A percentile compares a stretch with the other conserved stretches of the same genome.
phyloP scores from a whole-genome alignment of 2,888 invertebrate species.

The Graphium colonna region DNA sequence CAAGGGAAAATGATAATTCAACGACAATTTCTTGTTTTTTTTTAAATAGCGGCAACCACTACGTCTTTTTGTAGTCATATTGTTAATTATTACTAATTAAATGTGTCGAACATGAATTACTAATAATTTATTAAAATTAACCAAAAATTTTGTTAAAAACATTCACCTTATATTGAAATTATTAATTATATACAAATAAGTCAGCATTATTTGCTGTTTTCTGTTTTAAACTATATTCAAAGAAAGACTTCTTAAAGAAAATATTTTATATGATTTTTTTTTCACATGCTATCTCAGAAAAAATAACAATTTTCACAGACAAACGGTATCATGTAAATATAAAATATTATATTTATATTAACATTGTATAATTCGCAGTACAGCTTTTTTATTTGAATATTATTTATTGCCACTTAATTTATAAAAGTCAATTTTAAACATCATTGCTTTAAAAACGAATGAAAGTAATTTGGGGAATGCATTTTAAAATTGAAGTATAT shows the following conservation, averaged over 20 bases:
- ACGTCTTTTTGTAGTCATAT: no score
- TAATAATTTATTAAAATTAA: no score
- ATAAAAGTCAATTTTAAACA: neutral
- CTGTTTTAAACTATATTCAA: neutral
- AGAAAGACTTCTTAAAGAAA: neutral
- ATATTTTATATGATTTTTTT: neutral
- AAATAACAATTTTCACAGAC: constrained; percentile 15
- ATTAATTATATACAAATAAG: neutral
- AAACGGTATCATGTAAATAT: neutral
- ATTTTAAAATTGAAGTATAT: neutral
- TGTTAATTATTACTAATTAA: no score
- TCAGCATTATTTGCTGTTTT: no score
- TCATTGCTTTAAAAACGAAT: neutral
- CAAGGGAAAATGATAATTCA: no score
- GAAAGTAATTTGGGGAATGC: neutral
- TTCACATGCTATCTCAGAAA: neutral
- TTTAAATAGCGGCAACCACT: no score
- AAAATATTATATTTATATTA: constrained; percentile 8
- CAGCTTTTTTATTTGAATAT: constrained; percentile 4
- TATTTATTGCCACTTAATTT: neutral
- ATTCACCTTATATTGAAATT: neutral
- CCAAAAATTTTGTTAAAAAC: neutral
- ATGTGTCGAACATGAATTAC: no score
- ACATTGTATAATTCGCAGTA: no score
- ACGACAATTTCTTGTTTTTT: no score